These are phyloP conservation scores for Phrynosoma blainvillii DNA, from an alignment of 2,113 vertebrate species.

Conservation along the genomic window DNA sequence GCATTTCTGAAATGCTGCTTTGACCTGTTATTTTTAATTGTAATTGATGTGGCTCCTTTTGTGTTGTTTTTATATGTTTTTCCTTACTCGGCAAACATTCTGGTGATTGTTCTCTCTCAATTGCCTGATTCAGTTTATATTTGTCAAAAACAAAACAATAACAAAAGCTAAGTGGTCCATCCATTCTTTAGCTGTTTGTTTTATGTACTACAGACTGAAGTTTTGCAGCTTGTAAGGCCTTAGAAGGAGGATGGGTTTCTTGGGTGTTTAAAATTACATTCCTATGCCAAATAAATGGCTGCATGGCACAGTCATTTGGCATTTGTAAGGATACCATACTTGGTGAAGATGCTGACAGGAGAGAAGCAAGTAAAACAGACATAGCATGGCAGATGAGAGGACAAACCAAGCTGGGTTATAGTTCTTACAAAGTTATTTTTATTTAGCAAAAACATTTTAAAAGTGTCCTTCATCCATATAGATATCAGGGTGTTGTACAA, in stretches of 20 bases:
- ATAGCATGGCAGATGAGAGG: conserved; percentile 57
- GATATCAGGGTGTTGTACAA: no score
- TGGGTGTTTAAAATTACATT: neutral
- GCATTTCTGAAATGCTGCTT: conserved; percentile 21
- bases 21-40: conserved; percentile 47
- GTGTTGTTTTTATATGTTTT: fast-evolving
- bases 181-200: neutral
- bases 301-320: conserved; percentile 44
- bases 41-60: conserved; percentile 28
- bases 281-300: neutral
- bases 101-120: neutral
- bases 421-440: conserved; percentile 1
- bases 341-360: conserved; percentile 63
- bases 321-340: conserved; percentile 29
- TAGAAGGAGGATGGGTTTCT: neutral
- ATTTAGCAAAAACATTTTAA: no score
- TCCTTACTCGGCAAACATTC: neutral
- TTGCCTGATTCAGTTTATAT: neutral
- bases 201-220: neutral
- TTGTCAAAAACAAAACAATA: neutral
- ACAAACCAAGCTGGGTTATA: conserved; percentile 47
- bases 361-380: conserved; percentile 52
- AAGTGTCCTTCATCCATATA: no score
- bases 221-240: neutral
- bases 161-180: neutral